phyloP scores from a whole-genome alignment of 2,888 invertebrate genomes.

The Metalampra italica region DNA sequence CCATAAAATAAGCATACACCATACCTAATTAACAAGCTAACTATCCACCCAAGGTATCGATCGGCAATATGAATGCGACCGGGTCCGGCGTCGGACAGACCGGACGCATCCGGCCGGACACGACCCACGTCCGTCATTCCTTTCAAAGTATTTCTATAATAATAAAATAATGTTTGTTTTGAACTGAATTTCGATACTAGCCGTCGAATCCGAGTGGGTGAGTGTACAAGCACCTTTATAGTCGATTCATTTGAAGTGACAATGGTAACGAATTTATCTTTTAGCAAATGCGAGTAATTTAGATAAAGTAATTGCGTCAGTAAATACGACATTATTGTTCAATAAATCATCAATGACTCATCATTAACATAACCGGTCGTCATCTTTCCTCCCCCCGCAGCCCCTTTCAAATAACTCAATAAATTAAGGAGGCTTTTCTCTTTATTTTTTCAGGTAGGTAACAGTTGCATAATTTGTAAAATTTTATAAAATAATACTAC shows the following conservation, averaged over 20 bases:
- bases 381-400: too few relatives aligned
- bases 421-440: too few relatives aligned
- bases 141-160: conserved; percentile 29
- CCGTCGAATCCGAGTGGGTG: conserved; percentile 31
- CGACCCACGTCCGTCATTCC: conserved; percentile 56
- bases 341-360: too few relatives aligned
- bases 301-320: too few relatives aligned
- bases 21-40: conserved; percentile 42
- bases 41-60: conserved; percentile 37
- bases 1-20: neutral
- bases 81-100: conserved; percentile 52
- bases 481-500: too few relatives aligned
- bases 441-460: too few relatives aligned
- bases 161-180: conserved; percentile 29
- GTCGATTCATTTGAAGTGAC: conserved; percentile 36
- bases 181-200: conserved; percentile 7
- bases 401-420: too few relatives aligned
- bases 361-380: too few relatives aligned
- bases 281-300: neutral
- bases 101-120: conserved; percentile 53
- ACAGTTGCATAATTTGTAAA: too few relatives aligned
- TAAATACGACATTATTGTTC: too few relatives aligned
- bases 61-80: conserved; percentile 39
- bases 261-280: conserved; percentile 9
- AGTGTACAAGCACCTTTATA: conserved; percentile 36